Evolutionary conservation across 2,113 vertebrate genomes (phyloP), one percentile per base, ranked within the genome.

Genomic region (Phasianus colchicus): DNA sequence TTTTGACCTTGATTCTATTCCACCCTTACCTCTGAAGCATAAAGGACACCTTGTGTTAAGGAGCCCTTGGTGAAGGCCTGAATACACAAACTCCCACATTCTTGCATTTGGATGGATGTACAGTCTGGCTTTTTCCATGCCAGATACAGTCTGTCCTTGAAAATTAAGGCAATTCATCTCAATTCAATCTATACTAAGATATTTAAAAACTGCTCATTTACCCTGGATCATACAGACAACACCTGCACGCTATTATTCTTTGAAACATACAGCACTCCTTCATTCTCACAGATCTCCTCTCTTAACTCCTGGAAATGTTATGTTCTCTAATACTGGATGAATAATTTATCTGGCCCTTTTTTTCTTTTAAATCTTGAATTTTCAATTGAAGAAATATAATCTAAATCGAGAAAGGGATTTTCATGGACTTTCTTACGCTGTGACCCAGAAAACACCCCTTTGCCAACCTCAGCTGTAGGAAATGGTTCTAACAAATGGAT

Each of bases 1-100:
- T 70, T 94, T 80, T 90, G 54, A 79, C 55, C 58, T 89, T 80
- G 89, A 88, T 92, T 91, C 79, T 29, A 64, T 89, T 89, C 83
- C 50, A 65, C 82, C 42, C 38, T 77, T 81, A 67, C 22, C 63
- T 65, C 42, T 57, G 71, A 91, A 55, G 52, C 43, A 71, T 71
- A 80, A 85, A 95, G 86, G 36, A 20, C 48, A 75, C 43, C 40
- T 24, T 72, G 9, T 42, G 69, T 1, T 3, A 42, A 86, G 48
- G 3, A 54, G 67, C 72, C 52, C 54, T 48, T 42, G 7, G 10
- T 82, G 38, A 83, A 88, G 69, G 76, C 55, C 5, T 80, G 67
- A 85, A 89, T 83, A 81, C 8, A 66, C 20, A 66, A 45, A 80
- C 32, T 82, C 69, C 43, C 40, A 61, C 18, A n/a, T 75, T 88